Base-by-base conservation (phyloP, 2,888 invertebrate species). In the Zootermopsis nevadensis region DNA sequence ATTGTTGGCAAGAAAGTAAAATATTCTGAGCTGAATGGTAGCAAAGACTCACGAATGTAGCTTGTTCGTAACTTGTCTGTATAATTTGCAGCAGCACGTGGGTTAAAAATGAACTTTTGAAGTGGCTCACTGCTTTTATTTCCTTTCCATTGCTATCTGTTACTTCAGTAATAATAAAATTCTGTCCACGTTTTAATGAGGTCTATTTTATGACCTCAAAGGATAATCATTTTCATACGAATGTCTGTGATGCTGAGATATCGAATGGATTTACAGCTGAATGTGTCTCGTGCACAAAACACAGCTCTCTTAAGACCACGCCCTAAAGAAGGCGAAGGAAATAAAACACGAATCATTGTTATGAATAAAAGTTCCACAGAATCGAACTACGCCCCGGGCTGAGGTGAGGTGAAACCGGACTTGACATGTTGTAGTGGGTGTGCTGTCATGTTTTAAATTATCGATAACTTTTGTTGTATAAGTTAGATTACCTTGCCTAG, bases 371-470 rank as follows among this genome's bases (percentile, higher is more conserved):
- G 69, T 69, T 69, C 22, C 33, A 69, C 10, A 74, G 74, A 74
- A 74, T 42, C 42, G 35, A 74, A 74, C 19, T n/a, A n/a, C 6
- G 74, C 74, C 74, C n/a, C 24, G 27, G 74, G 74, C 74, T 12
- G 24, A 42, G 74, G 74, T 42, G 74, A 74, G 74, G 74, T 74
- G 42, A n/a, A 74, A 74, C 74, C 74, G 74, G 74, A 74, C 74
- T 38, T 33, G 30, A 27, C 24, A 19, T 33, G 69, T 12, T 31
- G 69, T 31, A 19, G 74, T 74, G 74, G 74, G 74, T 33, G 74
- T 74, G 74, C n/a, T 38, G 69, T 31, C 31, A 72, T 33, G 24
- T 38, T 42, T n/a, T n/a, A 38, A 35, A n/a, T 74, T 22, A 7
- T 38, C 33, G 27, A 15, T 4, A n/a, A n/a, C n/a, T n/a, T n/a